Conservation (phyloP, 2,888 invertebrate genomes). For the Cephonodes hylas region DNA sequence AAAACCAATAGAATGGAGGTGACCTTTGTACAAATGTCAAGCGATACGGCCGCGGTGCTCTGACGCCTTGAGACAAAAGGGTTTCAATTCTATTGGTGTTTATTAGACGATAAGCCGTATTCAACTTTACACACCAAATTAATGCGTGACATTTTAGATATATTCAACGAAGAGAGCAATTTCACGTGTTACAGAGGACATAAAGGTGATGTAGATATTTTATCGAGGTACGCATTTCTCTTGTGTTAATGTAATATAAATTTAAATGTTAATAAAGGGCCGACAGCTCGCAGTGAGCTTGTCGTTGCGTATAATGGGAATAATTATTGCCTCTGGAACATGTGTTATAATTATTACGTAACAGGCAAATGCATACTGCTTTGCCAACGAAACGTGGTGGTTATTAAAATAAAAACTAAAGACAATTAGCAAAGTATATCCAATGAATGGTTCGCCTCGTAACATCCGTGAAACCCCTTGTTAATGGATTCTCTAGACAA, state of each 20-base stretch:
- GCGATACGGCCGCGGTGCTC: slow-evolving; percentile 62
- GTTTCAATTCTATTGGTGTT: slow-evolving; percentile 64
- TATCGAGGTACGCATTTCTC: slow-evolving; percentile 60
- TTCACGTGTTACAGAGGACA: slow-evolving; percentile 54
- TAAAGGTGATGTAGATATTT: slow-evolving; percentile 55
- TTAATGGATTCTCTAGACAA: slow-evolving; percentile 65
- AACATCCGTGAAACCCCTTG: slow-evolving; percentile 17
- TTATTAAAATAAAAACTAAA: slow-evolving; percentile 19
- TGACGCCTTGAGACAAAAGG: slow-evolving; percentile 77
- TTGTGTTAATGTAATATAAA: slow-evolving; percentile 62
- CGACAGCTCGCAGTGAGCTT: slow-evolving; percentile 57
- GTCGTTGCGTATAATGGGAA: slow-evolving; percentile 54
- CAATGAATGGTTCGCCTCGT: slow-evolving; percentile 1
- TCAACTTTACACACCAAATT: slow-evolving; percentile 47
- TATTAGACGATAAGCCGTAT: slow-evolving; percentile 41
- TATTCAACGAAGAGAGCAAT: slow-evolving; percentile 35
- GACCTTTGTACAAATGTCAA: slow-evolving; percentile 79
- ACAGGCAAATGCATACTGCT: slow-evolving; percentile 39
- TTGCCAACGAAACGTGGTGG: slow-evolving; percentile 15
- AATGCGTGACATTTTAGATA: slow-evolving; percentile 43
- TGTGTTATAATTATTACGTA: slow-evolving; percentile 51
- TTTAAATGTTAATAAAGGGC: slow-evolving; percentile 69
- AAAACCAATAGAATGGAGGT: slow-evolving; percentile 67
- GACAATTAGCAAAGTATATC: slow-evolving; percentile 28
- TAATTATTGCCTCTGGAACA: slow-evolving; percentile 56